phyloP scores from a whole-genome alignment of 2,888 invertebrate genomes.

The Temnothorax ravouxi region DNA sequence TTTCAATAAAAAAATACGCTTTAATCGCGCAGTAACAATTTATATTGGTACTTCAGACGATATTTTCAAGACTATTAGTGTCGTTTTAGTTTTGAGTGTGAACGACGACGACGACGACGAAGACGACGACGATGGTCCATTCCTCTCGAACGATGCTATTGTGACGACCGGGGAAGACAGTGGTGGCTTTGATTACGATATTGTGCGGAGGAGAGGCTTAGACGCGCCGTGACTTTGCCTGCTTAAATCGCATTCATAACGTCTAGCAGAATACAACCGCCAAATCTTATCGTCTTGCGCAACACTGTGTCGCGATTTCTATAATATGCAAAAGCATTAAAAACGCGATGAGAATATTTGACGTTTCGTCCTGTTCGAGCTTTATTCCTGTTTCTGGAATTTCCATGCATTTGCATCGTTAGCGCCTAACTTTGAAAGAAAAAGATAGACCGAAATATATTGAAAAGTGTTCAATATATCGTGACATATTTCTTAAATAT shows the following conservation, averaged over 20 bases:
- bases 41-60: slow-evolving; percentile 53
- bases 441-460: neutral
- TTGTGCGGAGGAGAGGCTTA: slow-evolving; percentile 81
- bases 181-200: slow-evolving; percentile 84
- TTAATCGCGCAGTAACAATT: slow-evolving; percentile 62
- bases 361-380: slow-evolving; percentile 3
- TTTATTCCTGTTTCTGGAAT: neutral
- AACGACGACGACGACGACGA: slow-evolving; percentile 57
- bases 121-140: slow-evolving; percentile 61
- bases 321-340: slow-evolving; percentile 30
- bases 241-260: slow-evolving; percentile 77
- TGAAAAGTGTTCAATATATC: neutral
- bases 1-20: slow-evolving; percentile 36
- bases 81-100: slow-evolving; percentile 76
- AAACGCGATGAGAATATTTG: slow-evolving; percentile 37
- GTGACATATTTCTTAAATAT: neutral
- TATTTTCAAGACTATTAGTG: slow-evolving; percentile 70
- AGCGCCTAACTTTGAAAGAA: neutral
- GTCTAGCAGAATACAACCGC: slow-evolving; percentile 24
- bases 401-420: slow-evolving; percentile 32
- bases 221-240: slow-evolving; percentile 78
- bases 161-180: slow-evolving; percentile 79
- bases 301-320: slow-evolving; percentile 50
- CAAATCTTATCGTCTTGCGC: slow-evolving; percentile 60
- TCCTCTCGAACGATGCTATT: slow-evolving; percentile 82